Base-by-base conservation (phyloP, 2,797 vertebrate species). In the Labroides dimidiatus region DNA sequence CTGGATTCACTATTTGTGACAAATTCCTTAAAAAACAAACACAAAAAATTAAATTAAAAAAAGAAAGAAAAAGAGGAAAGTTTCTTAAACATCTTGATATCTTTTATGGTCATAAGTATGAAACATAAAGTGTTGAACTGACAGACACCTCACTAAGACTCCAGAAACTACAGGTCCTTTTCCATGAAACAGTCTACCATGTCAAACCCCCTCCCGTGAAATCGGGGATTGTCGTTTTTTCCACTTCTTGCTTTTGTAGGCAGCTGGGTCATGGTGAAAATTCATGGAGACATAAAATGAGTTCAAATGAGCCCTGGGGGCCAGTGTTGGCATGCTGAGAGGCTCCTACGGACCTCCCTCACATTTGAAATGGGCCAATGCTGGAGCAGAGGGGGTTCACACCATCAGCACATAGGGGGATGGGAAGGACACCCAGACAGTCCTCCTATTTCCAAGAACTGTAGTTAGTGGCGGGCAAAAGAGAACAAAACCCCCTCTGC, bases 371-470 rank as follows among this genome's bases (percentile, higher is more conserved):
- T 11, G 23, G 55, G 52, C 77, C 78, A 80, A 72, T 64, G 63
- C 44, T 41, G 63, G 24, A 75, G 62, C 47, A 66, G 59, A 73
- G 48, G 62, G 52, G 55, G 27, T 84, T 87, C 69, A 81, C 43
- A 55, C 59, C 72, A 81, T 71, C 39, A 58, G 47, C 63, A 23
- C 48, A 42, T 1, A 69, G 78, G 82, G 80, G 82, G 87, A 75
- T 66, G 80, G 86, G 74, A 49, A 23, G 52, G 73, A 76, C 79
- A 81, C 64, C 41, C 58, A 70, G 51, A 30, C 41, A 42, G 72
- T 33, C 36, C 56, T 24, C 47, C 57, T 4, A 20, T 75, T 89
- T 91, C 78, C 71, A 89, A 81, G 84, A 85, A 84, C 67, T 81
- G 69, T 76, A 74, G 74, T 75, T 71, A 69, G 60, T 71, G 63